These are phyloP conservation scores for Ifrita kowaldi DNA, from an alignment of 2,113 vertebrate genomes.

Conservation along the genomic window DNA sequence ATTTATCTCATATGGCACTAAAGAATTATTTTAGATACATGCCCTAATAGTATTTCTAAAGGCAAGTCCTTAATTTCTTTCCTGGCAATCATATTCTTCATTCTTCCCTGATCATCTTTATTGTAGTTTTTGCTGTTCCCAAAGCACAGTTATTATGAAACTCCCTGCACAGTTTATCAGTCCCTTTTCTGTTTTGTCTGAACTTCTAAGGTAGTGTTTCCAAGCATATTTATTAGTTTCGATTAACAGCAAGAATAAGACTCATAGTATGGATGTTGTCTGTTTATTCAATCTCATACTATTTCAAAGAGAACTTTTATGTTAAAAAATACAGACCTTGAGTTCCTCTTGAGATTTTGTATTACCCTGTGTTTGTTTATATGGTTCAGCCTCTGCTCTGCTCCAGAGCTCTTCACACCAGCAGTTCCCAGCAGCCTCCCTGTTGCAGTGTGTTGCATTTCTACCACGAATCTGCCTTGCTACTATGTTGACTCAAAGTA, in stretches of 20 bases:
- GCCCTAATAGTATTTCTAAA: background rate
- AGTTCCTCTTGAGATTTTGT: background rate
- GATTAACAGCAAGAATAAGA: background rate
- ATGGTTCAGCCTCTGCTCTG: background rate
- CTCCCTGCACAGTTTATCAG: background rate
- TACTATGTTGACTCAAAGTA: background rate
- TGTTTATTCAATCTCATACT: background rate
- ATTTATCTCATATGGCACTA: background rate
- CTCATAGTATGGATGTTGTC: fast-evolving
- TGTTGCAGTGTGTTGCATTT: background rate
- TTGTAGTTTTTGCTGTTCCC: background rate
- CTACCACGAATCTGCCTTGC: background rate
- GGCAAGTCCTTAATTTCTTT: background rate
- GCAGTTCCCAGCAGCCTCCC: background rate
- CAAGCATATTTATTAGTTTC: background rate
- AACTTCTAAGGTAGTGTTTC: background rate
- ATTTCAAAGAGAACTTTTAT: background rate
- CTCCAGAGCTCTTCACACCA: background rate
- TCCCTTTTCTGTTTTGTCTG: background rate
- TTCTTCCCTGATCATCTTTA: background rate
- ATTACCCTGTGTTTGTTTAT: background rate
- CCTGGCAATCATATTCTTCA: background rate
- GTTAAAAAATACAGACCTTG: background rate
- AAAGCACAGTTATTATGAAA: background rate
- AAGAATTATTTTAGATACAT: background rate